These are phyloP conservation scores for Monopis laevigella DNA, from an alignment of 2,888 invertebrate genomes.

Conservation along the genomic window DNA sequence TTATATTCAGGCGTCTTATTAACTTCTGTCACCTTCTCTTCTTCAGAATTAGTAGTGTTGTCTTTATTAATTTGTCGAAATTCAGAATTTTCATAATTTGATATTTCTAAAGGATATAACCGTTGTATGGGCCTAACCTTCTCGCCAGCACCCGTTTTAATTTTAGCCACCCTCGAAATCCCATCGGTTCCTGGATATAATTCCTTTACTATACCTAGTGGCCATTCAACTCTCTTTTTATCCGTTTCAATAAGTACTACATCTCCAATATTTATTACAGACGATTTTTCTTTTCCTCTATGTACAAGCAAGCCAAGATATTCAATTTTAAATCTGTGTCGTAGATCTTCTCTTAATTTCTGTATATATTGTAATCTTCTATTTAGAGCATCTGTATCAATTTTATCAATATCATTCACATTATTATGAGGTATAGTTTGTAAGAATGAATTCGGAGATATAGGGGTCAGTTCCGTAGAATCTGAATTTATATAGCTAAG, in stretches of 20 bases:
- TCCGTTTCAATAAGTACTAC: slow-evolving; percentile 10
- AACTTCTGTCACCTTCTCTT: too few relatives aligned
- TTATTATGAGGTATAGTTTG: slow-evolving; percentile 14
- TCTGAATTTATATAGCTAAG: slow-evolving; percentile 14
- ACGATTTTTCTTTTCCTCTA: neutral
- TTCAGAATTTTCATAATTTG: too few relatives aligned
- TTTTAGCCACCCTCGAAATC: slow-evolving; percentile 4
- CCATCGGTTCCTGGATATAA: slow-evolving; percentile 10
- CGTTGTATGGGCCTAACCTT: too few relatives aligned
- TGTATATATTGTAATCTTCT: neutral
- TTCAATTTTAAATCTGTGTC: slow-evolving; percentile 13
- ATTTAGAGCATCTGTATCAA: neutral
- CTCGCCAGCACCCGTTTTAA: too few relatives aligned
- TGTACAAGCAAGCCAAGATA: slow-evolving; percentile 5
- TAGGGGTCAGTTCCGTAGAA: slow-evolving; percentile 6
- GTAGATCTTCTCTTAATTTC: slow-evolving; percentile 16
- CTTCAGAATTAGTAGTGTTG: too few relatives aligned
- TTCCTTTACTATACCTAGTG: slow-evolving; percentile 1
- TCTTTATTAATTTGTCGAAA: too few relatives aligned
- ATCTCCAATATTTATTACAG: slow-evolving; percentile 9
- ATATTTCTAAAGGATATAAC: too few relatives aligned
- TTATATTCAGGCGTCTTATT: too few relatives aligned
- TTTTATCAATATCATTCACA: slow-evolving; percentile 8
- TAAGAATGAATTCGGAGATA: slow-evolving; percentile 11
- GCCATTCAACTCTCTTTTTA: slow-evolving; percentile 5